These are phyloP conservation scores for Leucoptera coffeella DNA, from an alignment of 2,888 invertebrate genomes.

Conservation along the genomic window DNA sequence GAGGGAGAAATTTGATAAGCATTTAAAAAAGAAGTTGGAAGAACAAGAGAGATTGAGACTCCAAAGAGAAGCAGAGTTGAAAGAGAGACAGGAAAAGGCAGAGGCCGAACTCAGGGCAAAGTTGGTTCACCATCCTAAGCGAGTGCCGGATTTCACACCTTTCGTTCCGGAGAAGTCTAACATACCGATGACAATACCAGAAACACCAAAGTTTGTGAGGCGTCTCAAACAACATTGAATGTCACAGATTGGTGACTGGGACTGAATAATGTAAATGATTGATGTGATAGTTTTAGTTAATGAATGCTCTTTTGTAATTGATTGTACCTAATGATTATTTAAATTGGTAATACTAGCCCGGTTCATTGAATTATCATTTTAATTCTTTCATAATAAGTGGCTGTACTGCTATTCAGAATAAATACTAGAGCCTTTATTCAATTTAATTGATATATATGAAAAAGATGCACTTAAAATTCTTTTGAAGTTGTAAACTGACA, in stretches of 20 bases:
- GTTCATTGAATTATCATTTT: no score
- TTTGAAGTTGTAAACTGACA: no score
- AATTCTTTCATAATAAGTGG: no score
- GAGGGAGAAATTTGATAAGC: constrained; percentile 54
- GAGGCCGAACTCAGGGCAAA: constrained; percentile 46
- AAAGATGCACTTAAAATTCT: no score
- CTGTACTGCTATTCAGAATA: no score
- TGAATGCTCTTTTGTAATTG: no score
- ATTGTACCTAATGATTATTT: no score
- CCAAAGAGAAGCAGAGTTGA: constrained; percentile 23
- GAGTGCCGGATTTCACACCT: constrained; percentile 45
- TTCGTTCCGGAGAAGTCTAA: constrained; percentile 43
- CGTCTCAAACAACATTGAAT: constrained; percentile 19
- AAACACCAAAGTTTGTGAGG: constrained; percentile 54
- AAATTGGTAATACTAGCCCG: no score
- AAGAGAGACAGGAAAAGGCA: constrained; percentile 42
- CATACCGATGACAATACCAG: constrained; percentile 55
- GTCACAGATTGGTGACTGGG: no score
- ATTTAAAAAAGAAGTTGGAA: constrained; percentile 46
- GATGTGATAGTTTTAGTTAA: background rate
- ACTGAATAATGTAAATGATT: background rate
- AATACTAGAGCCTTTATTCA: no score
- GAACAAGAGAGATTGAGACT: constrained; percentile 32
- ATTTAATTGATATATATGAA: no score
- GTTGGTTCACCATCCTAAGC: constrained; percentile 57